Conservation (phyloP, 2,113 vertebrate species). For the Marcusenius ussheri region DNA sequence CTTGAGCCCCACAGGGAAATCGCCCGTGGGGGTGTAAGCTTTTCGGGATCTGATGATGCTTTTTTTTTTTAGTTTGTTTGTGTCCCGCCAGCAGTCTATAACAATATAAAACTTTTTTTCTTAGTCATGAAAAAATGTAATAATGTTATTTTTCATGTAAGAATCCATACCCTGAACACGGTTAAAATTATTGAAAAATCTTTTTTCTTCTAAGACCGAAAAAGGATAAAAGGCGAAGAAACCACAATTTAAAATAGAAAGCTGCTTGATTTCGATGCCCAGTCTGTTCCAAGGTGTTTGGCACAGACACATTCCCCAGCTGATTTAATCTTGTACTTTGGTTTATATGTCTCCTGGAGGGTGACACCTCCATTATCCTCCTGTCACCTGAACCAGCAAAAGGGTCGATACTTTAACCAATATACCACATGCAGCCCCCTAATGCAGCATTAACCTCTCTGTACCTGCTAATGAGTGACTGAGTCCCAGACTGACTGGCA, state of each 20-base stretch:
- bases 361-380: background rate
- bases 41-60: background rate
- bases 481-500: background rate
- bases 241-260: background rate
- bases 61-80: background rate
- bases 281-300: background rate
- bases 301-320: background rate
- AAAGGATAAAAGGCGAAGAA: background rate
- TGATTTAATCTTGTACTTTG: background rate
- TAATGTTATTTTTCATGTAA: background rate
- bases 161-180: background rate
- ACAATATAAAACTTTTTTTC: background rate
- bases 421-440: background rate
- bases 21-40: background rate
- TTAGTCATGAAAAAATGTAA: background rate
- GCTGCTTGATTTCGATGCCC: background rate
- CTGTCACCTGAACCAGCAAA: background rate
- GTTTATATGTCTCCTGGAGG: background rate
- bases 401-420: background rate
- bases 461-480: constrained; percentile 4
- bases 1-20: background rate
- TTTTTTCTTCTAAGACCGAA: background rate
- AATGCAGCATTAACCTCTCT: background rate
- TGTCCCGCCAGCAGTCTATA: background rate
- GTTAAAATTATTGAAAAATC: background rate